Base-by-base conservation (phyloP, 1,140 invertebrate genomes). In the Drosophila subobscura region DNA sequence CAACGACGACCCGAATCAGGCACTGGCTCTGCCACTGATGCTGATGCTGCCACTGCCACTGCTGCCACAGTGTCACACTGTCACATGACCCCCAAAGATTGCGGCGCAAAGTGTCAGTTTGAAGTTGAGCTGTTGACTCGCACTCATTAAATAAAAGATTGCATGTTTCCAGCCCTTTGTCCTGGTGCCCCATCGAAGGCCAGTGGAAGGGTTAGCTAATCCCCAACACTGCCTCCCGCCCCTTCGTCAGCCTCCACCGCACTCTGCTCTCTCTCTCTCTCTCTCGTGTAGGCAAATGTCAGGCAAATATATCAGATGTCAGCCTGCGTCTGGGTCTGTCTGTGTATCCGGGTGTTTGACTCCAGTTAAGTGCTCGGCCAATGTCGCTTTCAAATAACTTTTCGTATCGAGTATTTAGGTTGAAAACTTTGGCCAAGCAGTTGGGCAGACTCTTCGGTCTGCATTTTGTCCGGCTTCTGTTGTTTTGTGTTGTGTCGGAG, bases 111-210 rank as follows among this genome's bases (percentile, higher is more conserved):
- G 81, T 85, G 81, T 85, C 81, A 86, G 78, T 77, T 86, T 81
- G 77, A 86, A 86, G 81, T 85, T 80, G 81, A 85, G 81, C 81
- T 85, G 83, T 85, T 85, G 81, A 85, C 81, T 85, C 77, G 73
- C 79, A 86, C 77, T 85, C 81, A 85, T 85, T 85, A 85, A 85
- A 85, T 86, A 85, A 85, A 85, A 85, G 81, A 85, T 85, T 85
- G 81, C 81, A 85, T 86, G 81, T 78, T 85, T 85, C 72, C 81
- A 86, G 81, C 83, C 81, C 66, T 85, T 85, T 85, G 81, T 85
- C 61, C 59, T n/a, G 16, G 59, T 25, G 20, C 45, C 41, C 54
- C 47, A 16, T 41, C 14, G 8, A 22, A 42, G 54, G 46, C 52
- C 10, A 22, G 47, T 14, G 52, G 41, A 59, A 58, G 67, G 70